Conservation (phyloP, 2,888 invertebrate species). For the Cyclophora albipunctata region DNA sequence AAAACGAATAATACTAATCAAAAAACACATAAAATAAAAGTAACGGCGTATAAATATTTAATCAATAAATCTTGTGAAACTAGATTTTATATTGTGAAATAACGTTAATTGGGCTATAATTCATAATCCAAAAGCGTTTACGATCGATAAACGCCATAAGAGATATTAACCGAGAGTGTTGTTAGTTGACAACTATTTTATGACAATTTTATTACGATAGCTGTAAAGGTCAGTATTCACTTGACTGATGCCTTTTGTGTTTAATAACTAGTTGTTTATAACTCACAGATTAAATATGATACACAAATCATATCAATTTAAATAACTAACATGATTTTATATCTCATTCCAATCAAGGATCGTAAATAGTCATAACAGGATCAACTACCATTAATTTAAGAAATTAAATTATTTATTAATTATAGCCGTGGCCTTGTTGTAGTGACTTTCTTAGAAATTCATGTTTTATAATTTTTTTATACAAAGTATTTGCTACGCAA, state of each 20-base stretch:
- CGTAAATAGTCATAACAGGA: no score
- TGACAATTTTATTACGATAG: conserved; percentile 21
- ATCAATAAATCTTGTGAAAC: conserved; percentile 19
- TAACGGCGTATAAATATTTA: conserved; percentile 21
- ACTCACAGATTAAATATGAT: no score
- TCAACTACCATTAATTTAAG: no score
- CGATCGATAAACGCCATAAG: conserved; percentile 20
- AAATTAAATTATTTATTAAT: no score
- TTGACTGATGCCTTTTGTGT: conserved; percentile 1
- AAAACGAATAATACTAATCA: conserved; percentile 14
- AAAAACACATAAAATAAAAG: conserved; percentile 12
- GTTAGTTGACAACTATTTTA: conserved; percentile 23
- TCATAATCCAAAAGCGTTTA: conserved; percentile 21
- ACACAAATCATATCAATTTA: no score
- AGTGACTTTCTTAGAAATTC: no score
- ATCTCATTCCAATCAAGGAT: no score
- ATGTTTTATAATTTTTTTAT: no score
- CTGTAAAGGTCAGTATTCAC: conserved; percentile 18
- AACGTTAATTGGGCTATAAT: conserved; percentile 21
- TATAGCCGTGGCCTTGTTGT: no score
- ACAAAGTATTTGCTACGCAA: no score
- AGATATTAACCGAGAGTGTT: conserved; percentile 16
- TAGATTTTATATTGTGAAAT: conserved; percentile 17
- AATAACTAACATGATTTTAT: no score
- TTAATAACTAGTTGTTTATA: neutral